Percentiles rank a stretch among this genome's conserved stretches.
Conservation (phyloP, 2,797 vertebrate species). For the Meda fulgida region DNA sequence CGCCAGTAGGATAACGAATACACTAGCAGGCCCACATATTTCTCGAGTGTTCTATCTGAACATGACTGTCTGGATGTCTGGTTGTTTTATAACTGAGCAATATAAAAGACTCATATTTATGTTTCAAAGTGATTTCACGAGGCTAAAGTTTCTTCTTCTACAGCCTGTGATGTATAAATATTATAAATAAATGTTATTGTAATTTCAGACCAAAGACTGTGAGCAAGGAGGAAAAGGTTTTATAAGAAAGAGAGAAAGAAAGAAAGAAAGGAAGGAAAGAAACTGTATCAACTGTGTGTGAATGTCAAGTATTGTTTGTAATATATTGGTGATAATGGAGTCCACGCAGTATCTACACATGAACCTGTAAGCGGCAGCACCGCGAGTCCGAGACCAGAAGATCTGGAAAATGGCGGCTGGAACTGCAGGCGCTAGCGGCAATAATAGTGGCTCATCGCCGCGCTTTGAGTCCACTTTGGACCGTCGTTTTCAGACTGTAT, state of each 20-base stretch:
- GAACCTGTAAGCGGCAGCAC: slow-evolving; percentile 24
- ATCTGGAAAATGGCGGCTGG: slow-evolving; percentile 85
- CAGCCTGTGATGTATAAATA: background rate
- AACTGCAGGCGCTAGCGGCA: slow-evolving; percentile 66
- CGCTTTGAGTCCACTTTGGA: slow-evolving; percentile 87
- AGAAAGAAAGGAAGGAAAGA: too few relatives aligned
- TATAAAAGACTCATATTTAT: background rate
- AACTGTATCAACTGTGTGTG: background rate
- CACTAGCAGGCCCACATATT: background rate
- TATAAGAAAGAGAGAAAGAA: background rate
- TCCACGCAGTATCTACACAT: slow-evolving; percentile 6
- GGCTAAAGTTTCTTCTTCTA: background rate
- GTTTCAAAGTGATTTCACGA: background rate
- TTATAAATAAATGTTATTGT: background rate
- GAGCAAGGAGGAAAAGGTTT: background rate
- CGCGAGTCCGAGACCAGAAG: slow-evolving; percentile 44
- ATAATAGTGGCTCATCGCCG: slow-evolving; percentile 72
- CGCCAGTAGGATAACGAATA: background rate
- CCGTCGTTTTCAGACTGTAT: slow-evolving; percentile 84
- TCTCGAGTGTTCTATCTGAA: background rate
- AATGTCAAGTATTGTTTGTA: background rate
- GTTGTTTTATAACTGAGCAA: background rate
- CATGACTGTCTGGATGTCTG: slow-evolving; percentile 1
- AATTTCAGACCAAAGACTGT: background rate
- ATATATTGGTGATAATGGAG: background rate